Percentiles rank a stretch among this genome's conserved stretches.
Conservation (phyloP, 2,888 invertebrate species). For the Protodeltote pygarga region DNA sequence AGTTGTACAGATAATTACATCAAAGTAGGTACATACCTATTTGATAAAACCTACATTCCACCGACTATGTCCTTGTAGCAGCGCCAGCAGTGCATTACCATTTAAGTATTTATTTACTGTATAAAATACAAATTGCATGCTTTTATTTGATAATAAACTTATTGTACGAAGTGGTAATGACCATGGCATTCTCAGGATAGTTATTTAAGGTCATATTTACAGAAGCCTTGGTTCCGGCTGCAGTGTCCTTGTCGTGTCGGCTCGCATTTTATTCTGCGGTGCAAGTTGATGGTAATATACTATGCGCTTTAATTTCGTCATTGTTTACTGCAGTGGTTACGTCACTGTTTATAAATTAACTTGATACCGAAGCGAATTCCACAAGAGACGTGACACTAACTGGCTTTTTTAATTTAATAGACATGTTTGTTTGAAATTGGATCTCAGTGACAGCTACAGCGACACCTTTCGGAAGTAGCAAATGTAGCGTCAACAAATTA, state of each 20-base stretch:
- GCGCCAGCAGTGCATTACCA: neutral
- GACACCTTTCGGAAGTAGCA: constrained; percentile 35
- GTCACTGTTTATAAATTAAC: constrained; percentile 30
- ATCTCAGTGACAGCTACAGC: constrained; percentile 21
- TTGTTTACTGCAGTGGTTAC: constrained; percentile 35
- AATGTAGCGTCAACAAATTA: constrained; percentile 21
- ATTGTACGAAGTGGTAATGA: constrained; percentile 12
- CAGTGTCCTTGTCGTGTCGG: constrained; percentile 52
- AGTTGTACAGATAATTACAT: too few species aligned
- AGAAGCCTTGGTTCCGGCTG: constrained; percentile 41
- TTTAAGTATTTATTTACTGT: constrained; percentile 1
- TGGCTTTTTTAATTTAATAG: constrained; percentile 22
- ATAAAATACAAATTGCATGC: constrained; percentile 8
- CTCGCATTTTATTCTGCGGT: constrained; percentile 38
- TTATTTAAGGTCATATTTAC: constrained; percentile 12
- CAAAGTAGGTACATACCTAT: too few species aligned
- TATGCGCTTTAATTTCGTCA: constrained; percentile 26
- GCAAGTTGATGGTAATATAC: constrained; percentile 26
- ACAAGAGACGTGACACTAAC: constrained; percentile 30
- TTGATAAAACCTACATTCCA: constrained; percentile 5
- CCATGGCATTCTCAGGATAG: constrained; percentile 30
- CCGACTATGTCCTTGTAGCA: constrained; percentile 7
- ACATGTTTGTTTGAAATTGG: constrained; percentile 29
- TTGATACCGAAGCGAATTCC: constrained; percentile 19
- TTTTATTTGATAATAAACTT: neutral